Percentiles rank a stretch among this genome's conserved stretches.
These are phyloP conservation scores for Drosophila sucinea DNA, from an alignment of 1,140 invertebrate species.

Conservation along the genomic window DNA sequence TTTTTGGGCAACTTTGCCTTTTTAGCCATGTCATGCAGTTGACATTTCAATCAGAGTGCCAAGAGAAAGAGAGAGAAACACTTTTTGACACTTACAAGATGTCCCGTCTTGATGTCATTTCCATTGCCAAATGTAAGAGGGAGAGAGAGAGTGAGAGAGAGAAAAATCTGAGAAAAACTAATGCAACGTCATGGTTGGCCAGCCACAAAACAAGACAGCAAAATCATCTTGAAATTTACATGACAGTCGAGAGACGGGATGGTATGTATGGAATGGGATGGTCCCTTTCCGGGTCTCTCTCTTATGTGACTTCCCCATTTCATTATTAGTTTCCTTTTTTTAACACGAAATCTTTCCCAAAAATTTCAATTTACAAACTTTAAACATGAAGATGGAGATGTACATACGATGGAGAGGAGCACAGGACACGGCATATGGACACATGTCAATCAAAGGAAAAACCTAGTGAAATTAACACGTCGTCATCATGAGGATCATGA, in stretches of 20 bases:
- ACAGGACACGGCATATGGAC: conserved; percentile 43
- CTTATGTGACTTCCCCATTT: conserved; percentile 15
- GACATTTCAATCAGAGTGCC: conserved; percentile 1
- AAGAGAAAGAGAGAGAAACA: background rate
- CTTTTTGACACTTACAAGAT: background rate
- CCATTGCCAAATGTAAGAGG: no score
- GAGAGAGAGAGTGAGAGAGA: no score
- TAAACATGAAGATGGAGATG: background rate
- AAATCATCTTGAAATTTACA: conserved; percentile 58
- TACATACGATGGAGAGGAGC: background rate
- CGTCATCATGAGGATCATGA: conserved; percentile 46
- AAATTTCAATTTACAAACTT: conserved; percentile 22
- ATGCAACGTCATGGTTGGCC: conserved; percentile 59
- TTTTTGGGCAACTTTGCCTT: background rate
- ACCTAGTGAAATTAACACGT: conserved; percentile 65
- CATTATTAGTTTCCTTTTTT: conserved; percentile 25
- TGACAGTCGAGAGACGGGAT: conserved; percentile 30
- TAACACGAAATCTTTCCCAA: conserved; percentile 39
- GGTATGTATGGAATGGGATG: background rate
- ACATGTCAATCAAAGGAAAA: conserved; percentile 71
- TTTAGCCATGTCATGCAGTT: background rate
- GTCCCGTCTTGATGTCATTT: background rate
- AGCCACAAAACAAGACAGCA: conserved; percentile 41
- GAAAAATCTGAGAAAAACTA: conserved; percentile 26
- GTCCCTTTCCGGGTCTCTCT: background rate